Percentiles rank a stretch among this genome's conserved stretches.
Evolutionary conservation across 2,797 vertebrate species (phyloP).

Genomic region (Onychomys leucogaster): DNA sequence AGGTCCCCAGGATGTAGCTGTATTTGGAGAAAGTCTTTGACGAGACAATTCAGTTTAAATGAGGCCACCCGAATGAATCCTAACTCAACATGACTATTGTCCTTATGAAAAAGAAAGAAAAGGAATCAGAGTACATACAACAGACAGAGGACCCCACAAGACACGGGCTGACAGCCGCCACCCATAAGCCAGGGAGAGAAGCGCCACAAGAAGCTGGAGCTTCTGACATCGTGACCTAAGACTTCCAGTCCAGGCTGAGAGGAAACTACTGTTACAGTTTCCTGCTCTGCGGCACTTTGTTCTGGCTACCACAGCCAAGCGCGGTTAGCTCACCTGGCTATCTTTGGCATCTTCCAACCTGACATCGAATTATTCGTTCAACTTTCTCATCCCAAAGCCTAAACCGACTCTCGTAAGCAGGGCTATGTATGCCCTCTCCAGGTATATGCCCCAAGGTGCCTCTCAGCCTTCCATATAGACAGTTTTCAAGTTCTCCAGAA

Average conservation of each 20-base stretch:
- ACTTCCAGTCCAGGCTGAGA: background rate
- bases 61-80: background rate
- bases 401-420: fast-evolving
- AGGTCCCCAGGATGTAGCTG: background rate
- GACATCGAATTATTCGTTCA: too few species aligned
- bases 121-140: background rate
- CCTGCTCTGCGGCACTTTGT: background rate
- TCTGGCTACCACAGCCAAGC: background rate
- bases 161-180: fast-evolving
- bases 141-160: fast-evolving
- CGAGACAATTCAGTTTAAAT: background rate
- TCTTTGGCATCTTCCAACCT: background rate
- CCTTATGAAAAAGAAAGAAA: background rate
- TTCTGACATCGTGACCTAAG: fast-evolving
- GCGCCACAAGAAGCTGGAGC: background rate
- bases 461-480: background rate
- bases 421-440: background rate
- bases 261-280: background rate
- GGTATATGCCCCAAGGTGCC: fast-evolving
- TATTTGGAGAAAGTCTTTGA: background rate
- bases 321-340: fast-evolving
- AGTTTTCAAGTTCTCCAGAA: background rate
- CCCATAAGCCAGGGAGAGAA: too few species aligned
- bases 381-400: background rate
- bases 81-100: fast-evolving